Conservation (phyloP, 2,113 vertebrate genomes). For the Dasyornis broadbenti region DNA sequence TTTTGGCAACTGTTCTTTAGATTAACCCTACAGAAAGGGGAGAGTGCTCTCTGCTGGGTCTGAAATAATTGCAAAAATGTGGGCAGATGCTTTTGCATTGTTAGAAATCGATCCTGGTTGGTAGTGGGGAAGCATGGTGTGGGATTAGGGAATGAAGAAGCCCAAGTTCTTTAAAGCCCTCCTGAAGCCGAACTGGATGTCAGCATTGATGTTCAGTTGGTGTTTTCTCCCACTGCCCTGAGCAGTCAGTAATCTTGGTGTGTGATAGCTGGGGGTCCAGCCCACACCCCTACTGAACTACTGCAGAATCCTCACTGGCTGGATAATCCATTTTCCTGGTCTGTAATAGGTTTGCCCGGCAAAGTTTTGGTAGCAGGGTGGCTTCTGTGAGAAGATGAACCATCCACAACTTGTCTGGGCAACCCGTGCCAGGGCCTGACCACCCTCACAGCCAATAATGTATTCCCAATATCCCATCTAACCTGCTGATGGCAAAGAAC, state of each 20-base stretch:
- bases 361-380: neutral
- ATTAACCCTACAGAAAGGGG: constrained; percentile 57
- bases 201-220: neutral
- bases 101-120: neutral
- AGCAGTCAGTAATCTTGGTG: fast-evolving
- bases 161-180: neutral
- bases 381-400: neutral
- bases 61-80: constrained; percentile 31
- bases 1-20: constrained; percentile 65
- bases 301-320: neutral
- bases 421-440: fast-evolving
- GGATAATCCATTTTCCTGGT: neutral
- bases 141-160: neutral
- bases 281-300: fast-evolving
- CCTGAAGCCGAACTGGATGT: neutral
- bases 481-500: neutral
- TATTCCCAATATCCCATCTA: neutral
- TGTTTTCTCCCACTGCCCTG: neutral
- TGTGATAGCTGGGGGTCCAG: neutral
- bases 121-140: neutral
- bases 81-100: constrained; percentile 39
- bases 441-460: neutral
- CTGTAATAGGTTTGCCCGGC: neutral
- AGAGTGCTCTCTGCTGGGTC: constrained; percentile 7
- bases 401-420: neutral